Base-by-base conservation (phyloP, 2,113 vertebrate genomes). In the Sceloporus undulatus region DNA sequence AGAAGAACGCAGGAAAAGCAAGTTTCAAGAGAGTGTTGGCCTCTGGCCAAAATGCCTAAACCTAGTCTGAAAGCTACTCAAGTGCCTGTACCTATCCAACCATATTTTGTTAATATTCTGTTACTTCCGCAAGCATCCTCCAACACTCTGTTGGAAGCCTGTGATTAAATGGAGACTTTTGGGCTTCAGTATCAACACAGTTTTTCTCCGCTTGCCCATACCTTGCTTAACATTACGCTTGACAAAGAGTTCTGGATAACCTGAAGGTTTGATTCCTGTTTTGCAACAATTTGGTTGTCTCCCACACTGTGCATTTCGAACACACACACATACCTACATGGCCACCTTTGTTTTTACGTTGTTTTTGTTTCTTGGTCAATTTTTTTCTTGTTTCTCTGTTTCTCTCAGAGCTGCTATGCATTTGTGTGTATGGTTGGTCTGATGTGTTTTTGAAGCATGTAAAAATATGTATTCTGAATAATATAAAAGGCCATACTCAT, bases 21-120 rank as follows among this genome's bases (percentile, higher is more conserved):
- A 34, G 29, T 80, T 40, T 75, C 68, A 54, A 73, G 59, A 38
- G 91, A 95, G 91, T 71, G 3, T 71, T 48, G 65, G 21, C 4
- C 54, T 73, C 9, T 2, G 19, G 1, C 4, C 75, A 89, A 34
- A 40, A 70, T 13, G 40, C 29, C 48, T 7, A 54, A 34, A 19
- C 34, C 9, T 7, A 0, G 2, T 2, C 2, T 70, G 23, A 1
- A n/a, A 86, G 74, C 88, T 91, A 85, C 52, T 82, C 65, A 52
- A 54, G 8, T 9, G 8, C 40, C 29, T 23, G 6, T 75, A 3
- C 29, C 2, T 83, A 62, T 62, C 59, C 16, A 16, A 62, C 59
- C 59, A 62, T 62, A 62, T 62, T 62, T 14, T 62, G 59, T 62
- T 18, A 13, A 62, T 48, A 48, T 62, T 62, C 59, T 62, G 59